Percentiles rank a stretch among this genome's conserved stretches.
Conservation (phyloP, 2,113 vertebrate species). For the Aviceda subcristata region DNA sequence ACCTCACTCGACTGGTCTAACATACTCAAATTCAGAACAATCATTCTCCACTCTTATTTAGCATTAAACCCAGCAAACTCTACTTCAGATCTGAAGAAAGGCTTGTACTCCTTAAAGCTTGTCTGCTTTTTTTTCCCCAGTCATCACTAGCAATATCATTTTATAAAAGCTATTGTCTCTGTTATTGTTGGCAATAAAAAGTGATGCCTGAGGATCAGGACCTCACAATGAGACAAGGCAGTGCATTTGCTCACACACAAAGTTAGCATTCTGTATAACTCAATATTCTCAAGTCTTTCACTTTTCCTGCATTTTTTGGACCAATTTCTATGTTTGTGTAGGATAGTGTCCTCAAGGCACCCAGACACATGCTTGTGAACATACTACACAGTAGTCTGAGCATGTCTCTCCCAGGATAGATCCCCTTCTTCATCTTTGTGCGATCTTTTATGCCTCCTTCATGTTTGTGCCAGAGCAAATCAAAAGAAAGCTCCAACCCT, state of each 20-base stretch:
- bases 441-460: background rate
- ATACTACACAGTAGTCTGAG: background rate
- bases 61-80: background rate
- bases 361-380: background rate
- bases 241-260: background rate
- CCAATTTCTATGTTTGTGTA: background rate
- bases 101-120: background rate
- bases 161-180: background rate
- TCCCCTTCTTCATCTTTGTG: background rate
- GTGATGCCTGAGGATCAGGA: background rate
- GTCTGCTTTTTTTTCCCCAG: rapidly evolving
- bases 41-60: background rate
- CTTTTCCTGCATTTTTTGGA: background rate
- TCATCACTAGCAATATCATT: background rate
- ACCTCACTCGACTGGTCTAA: background rate
- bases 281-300: background rate
- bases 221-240: background rate
- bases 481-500: background rate
- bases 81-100: background rate
- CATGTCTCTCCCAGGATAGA: background rate
- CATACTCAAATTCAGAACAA: background rate
- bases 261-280: background rate
- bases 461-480: background rate
- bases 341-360: background rate
- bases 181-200: background rate